Evolutionary conservation across 2,888 invertebrate species (phyloP).

Genomic region (Coecobrya sp.): DNA sequence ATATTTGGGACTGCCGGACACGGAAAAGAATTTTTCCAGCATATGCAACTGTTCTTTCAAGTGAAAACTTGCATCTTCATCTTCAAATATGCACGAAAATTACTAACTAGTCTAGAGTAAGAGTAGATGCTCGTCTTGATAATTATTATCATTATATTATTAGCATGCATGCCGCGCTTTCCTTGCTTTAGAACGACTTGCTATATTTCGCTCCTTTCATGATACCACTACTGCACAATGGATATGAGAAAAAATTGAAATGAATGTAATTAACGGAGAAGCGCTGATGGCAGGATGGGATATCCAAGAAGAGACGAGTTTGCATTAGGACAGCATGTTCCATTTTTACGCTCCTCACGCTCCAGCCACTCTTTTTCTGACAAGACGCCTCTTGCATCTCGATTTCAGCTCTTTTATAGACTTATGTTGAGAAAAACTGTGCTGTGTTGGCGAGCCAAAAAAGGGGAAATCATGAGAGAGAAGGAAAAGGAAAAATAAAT

Average conservation of each 20-base stretch:
- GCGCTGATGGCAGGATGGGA: neutral
- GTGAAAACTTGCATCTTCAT: conserved; percentile 40
- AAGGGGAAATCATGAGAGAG: conserved; percentile 70
- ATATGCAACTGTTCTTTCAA: neutral
- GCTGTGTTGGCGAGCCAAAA: conserved; percentile 51
- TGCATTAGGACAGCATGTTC: conserved; percentile 66
- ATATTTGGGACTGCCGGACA: conserved; percentile 11
- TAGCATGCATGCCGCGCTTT: conserved; percentile 78
- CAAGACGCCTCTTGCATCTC: conserved; percentile 63
- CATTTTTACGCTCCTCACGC: conserved; percentile 74
- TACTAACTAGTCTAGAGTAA: no score
- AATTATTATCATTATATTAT: conserved; percentile 79
- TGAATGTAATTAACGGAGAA: conserved; percentile 75
- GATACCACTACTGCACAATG: neutral
- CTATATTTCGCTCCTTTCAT: conserved; percentile 34
- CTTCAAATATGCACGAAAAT: conserved; percentile 26
- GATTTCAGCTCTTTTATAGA: conserved; percentile 42
- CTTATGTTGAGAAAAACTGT: conserved; percentile 42
- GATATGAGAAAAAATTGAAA: conserved; percentile 63
- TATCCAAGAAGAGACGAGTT: neutral
- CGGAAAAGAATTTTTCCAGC: no score
- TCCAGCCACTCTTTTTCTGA: conserved; percentile 55
- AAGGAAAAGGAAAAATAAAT: conserved; percentile 34
- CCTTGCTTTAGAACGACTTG: conserved; percentile 24
- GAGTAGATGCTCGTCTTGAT: conserved; percentile 23